These are phyloP conservation scores for Andrena praecox DNA, from an alignment of 2,888 invertebrate genomes.

Conservation along the genomic window DNA sequence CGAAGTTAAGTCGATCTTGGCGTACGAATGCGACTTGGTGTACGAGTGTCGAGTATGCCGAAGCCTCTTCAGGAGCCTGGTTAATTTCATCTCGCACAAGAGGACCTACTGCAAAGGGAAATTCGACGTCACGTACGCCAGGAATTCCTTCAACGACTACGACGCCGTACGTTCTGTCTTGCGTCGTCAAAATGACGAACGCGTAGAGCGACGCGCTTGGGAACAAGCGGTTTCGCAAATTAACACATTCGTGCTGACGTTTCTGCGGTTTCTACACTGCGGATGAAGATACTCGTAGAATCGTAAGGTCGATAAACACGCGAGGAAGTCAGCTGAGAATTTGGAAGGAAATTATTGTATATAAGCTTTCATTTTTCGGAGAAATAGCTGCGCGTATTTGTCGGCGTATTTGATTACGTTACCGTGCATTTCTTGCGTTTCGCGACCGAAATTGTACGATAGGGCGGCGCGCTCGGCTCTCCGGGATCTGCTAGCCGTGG, in stretches of 20 bases:
- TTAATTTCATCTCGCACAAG: conserved; percentile 96
- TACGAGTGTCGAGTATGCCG: conserved; percentile 96
- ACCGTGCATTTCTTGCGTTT: too few relatives aligned
- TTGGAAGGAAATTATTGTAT: too few relatives aligned
- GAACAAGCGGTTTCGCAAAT: neutral
- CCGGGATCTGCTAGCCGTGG: too few relatives aligned
- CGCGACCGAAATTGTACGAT: too few relatives aligned
- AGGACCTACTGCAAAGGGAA: conserved; percentile 91
- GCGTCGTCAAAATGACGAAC: neutral
- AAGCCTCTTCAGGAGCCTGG: conserved; percentile 93
- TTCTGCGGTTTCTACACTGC: neutral
- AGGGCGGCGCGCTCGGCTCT: too few relatives aligned
- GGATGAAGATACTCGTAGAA: neutral
- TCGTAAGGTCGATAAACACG: too few relatives aligned
- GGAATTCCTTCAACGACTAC: conserved; percentile 85
- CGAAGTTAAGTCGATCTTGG: conserved; percentile 89
- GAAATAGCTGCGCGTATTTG: too few relatives aligned
- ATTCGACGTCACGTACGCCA: conserved; percentile 85
- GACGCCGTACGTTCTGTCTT: conserved; percentile 84
- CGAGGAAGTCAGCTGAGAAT: too few relatives aligned
- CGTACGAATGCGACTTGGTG: conserved; percentile 94
- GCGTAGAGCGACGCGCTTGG: neutral
- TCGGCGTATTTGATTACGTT: too few relatives aligned
- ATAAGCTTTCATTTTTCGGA: too few relatives aligned
- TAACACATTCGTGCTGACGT: neutral